Conservation (phyloP, 1,140 invertebrate genomes). For the Mizuhopecten yessoensis region DNA sequence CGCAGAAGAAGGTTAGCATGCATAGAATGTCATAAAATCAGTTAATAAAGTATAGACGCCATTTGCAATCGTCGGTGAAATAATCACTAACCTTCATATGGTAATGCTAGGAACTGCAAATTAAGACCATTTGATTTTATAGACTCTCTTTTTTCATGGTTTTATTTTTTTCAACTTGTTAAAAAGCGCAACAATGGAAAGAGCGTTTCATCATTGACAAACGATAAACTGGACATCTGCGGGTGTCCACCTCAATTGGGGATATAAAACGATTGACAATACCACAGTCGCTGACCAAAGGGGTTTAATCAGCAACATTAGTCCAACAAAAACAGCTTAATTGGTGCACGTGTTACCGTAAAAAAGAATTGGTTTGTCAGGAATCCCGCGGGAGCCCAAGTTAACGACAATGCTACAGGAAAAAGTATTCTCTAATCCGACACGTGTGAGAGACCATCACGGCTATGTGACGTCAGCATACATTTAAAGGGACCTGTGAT, state of each 20-base stretch:
- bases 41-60: too few species aligned
- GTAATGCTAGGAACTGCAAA: too few species aligned
- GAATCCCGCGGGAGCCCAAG: not conserved
- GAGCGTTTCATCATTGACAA: not conserved
- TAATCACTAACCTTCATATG: too few species aligned
- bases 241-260: not conserved
- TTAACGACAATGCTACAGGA: not conserved
- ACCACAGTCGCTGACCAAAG: not conserved
- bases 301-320: not conserved
- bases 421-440: not conserved
- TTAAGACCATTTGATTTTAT: not conserved
- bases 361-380: not conserved
- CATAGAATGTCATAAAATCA: too few species aligned
- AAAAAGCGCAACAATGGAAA: not conserved
- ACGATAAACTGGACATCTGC: not conserved
- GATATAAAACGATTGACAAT: slow-evolving; percentile 4
- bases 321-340: slow-evolving; percentile 6
- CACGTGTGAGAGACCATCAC: not conserved
- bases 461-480: not conserved
- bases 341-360: slow-evolving; percentile 37
- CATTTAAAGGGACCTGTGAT: too few species aligned
- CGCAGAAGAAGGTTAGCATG: too few species aligned
- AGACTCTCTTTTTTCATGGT: not conserved
- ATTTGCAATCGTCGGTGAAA: too few species aligned
- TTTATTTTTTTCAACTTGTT: not conserved